Evolutionary conservation across 2,113 vertebrate species (phyloP), one percentile per base, ranked within the genome.

Genomic region (Larimichthys crocea): DNA sequence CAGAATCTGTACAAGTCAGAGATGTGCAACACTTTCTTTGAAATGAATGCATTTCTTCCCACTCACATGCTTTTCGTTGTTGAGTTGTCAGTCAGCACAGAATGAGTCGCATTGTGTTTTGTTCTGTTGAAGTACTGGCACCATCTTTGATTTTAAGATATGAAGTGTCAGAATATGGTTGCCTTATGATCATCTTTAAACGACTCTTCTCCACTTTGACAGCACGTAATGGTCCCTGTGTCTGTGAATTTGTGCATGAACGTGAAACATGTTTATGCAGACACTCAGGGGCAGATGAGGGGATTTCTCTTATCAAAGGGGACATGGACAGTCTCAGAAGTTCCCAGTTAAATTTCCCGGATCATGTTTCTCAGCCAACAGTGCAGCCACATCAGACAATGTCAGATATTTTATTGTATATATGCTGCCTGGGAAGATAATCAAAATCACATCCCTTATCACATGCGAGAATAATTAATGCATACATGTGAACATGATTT

Each of bases 281-380:
- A 80, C 42, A 40, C 56, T 46, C 3, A 1, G 78, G 65, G 56
- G 31, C 48, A 66, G 29, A 74, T n/a, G 52, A 80, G 76, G 79
- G 84, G 83, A 86, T 83, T 84, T 91, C 44, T 68, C 65, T 66
- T 59, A 79, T 89, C 63, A 80, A 83, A 87, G 72, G 56, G 56
- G 46, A 65, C 55, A 46, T 24, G 55, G 82, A 71, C 61, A 82
- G 60, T 44, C 44, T 52, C 64, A 79, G 61, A 86, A 66, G 29
- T 62, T 63, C 53, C 50, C 62, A 66, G 48, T 66, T 67, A 56
- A 49, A 80, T 68, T 86, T 75, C 62, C 44, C 24, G 59, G 46
- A 56, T 85, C 22, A 59, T n/a, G 49, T 82, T 75, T 83, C 66
- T 82, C 49, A 57, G 31, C 78, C 35, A 26, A 55, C 17, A 53